Percentiles rank a stretch among this genome's conserved stretches.
Conservation (phyloP, 2,888 invertebrate species). For the Brachypalpus laphriformis region DNA sequence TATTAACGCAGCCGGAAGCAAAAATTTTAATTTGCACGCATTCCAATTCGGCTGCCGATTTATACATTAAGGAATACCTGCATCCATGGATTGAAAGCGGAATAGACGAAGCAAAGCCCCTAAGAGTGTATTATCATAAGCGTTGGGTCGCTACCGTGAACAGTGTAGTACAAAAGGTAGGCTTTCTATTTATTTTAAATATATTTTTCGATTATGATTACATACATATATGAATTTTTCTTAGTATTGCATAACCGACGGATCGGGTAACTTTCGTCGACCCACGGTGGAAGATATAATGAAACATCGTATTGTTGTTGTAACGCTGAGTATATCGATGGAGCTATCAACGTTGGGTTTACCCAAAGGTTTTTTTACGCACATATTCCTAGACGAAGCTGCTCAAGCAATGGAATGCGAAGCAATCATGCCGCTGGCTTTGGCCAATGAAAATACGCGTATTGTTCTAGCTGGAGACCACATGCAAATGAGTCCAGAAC, state of each 20-base stretch:
- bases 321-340: slow-evolving; percentile 91
- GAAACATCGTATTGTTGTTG: slow-evolving; percentile 89
- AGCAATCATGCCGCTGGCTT: slow-evolving; percentile 90
- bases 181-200: slow-evolving; percentile 1
- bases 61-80: slow-evolving; percentile 92
- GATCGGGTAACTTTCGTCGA: slow-evolving; percentile 86
- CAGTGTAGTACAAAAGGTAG: slow-evolving; percentile 86
- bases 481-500: slow-evolving; percentile 92
- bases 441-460: slow-evolving; percentile 88
- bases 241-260: slow-evolving; percentile 89
- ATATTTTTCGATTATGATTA: background rate
- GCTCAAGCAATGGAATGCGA: slow-evolving; percentile 95
- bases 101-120: slow-evolving; percentile 86
- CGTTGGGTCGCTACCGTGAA: slow-evolving; percentile 91
- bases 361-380: slow-evolving; percentile 87
- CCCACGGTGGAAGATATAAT: slow-evolving; percentile 89
- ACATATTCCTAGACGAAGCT: slow-evolving; percentile 93
- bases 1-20: slow-evolving; percentile 86
- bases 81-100: slow-evolving; percentile 89
- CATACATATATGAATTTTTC: slow-evolving; percentile 75
- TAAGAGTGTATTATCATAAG: slow-evolving; percentile 91
- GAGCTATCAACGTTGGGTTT: slow-evolving; percentile 88
- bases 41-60: slow-evolving; percentile 93
- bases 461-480: slow-evolving; percentile 93
- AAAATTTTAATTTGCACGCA: slow-evolving; percentile 92